These are phyloP conservation scores for Copidosoma aretas DNA, from an alignment of 2,888 invertebrate species.

Conservation along the genomic window DNA sequence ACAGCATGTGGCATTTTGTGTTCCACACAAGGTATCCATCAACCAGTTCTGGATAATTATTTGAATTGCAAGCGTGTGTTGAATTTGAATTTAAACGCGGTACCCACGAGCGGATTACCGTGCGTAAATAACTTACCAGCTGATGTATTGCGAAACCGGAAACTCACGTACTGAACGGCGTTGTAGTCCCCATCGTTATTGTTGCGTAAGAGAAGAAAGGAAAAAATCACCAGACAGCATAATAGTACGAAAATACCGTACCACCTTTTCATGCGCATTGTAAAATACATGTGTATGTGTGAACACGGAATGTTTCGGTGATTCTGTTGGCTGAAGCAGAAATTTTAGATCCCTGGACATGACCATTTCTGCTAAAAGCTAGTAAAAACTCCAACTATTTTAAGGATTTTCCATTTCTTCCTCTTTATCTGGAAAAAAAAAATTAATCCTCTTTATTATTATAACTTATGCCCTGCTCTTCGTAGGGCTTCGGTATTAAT, in stretches of 20 bases:
- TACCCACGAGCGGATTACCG: constrained; percentile 43
- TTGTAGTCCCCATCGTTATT: constrained; percentile 44
- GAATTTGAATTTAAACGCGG: constrained; percentile 42
- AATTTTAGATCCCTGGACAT: too few species aligned
- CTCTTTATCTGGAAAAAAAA: too few species aligned
- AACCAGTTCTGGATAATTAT: constrained; percentile 34
- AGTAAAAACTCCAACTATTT: too few species aligned
- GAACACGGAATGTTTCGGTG: too few species aligned
- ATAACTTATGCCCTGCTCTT: too few species aligned
- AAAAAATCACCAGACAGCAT: constrained; percentile 39
- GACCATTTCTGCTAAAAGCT: too few species aligned
- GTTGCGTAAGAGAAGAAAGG: constrained; percentile 44
- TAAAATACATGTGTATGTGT: too few species aligned
- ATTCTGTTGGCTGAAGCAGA: too few species aligned
- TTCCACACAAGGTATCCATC: constrained; percentile 67
- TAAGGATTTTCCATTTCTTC: too few species aligned
- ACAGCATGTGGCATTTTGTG: constrained; percentile 69
- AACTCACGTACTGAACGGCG: constrained; percentile 34
- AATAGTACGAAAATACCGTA: not conserved
- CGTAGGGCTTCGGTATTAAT: too few species aligned
- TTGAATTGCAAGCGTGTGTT: not conserved
- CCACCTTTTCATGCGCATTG: too few species aligned
- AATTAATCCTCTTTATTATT: too few species aligned
- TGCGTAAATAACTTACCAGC: constrained; percentile 32
- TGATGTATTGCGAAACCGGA: constrained; percentile 23